Conservation (phyloP, 2,113 vertebrate species). For the Sarotherodon lohbergeri region DNA sequence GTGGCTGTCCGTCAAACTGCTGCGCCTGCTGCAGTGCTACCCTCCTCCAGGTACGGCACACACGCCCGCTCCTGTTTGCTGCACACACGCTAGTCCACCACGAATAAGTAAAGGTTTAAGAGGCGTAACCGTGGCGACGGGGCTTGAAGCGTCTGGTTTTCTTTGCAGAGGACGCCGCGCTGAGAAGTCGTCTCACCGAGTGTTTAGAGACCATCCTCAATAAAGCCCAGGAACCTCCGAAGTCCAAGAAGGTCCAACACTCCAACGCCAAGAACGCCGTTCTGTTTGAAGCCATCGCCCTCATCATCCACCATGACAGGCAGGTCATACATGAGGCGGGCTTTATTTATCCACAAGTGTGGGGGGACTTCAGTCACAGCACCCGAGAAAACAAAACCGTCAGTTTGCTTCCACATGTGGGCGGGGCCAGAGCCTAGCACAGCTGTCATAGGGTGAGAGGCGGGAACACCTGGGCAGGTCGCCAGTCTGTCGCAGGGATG, state of each 20-base stretch:
- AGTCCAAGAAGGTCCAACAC: conserved; percentile 94
- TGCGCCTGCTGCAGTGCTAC: conserved; percentile 85
- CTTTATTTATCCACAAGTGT: not conserved
- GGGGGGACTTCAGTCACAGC: not conserved
- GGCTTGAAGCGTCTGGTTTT: not conserved
- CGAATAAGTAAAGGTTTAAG: not conserved
- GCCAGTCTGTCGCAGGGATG: not conserved
- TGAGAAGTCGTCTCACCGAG: conserved; percentile 86
- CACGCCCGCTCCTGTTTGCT: not conserved
- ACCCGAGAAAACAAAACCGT: not conserved
- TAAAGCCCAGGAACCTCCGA: conserved; percentile 91
- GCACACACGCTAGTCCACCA: too few species aligned
- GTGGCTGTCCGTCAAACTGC: conserved; percentile 84
- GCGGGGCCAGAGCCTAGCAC: not conserved
- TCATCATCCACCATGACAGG: conserved; percentile 91
- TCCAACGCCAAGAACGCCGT: conserved; percentile 93
- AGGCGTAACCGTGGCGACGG: conserved; percentile 73
- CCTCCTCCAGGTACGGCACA: conserved; percentile 67
- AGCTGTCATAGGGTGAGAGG: not conserved
- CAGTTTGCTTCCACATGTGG: accelerated
- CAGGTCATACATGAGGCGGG: not conserved
- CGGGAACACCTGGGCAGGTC: not conserved
- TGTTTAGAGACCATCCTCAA: conserved; percentile 91
- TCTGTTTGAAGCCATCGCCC: conserved; percentile 88
- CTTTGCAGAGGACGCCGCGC: conserved; percentile 77